Evolutionary conservation across 2,888 invertebrate genomes (phyloP).

Genomic region (Folsomia manolachei): DNA sequence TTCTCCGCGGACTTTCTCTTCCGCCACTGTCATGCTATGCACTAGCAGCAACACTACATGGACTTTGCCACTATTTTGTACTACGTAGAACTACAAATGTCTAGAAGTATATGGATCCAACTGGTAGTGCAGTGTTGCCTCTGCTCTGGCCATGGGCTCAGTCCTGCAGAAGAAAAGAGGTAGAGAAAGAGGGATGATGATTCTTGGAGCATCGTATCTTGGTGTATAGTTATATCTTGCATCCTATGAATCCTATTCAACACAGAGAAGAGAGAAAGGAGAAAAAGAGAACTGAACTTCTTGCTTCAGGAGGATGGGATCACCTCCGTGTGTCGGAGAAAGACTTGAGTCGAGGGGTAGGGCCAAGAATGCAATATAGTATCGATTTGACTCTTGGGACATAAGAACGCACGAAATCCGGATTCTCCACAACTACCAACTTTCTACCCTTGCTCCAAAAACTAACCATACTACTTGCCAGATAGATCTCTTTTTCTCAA

Average conservation of each 20-base stretch:
- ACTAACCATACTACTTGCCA: too few species aligned
- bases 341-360: constrained; percentile 24
- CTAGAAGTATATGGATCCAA: background rate
- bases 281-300: constrained; percentile 17
- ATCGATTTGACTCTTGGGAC: constrained; percentile 51
- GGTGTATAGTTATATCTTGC: too few species aligned
- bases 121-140: background rate
- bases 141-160: background rate
- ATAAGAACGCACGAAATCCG: constrained; percentile 48
- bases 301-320: background rate
- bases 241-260: too few species aligned
- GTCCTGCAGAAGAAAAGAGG: background rate
- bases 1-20: constrained; percentile 10
- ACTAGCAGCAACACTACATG: background rate
- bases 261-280: background rate
- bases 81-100: too few species aligned
- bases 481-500: constrained; percentile 26
- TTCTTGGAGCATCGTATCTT: too few species aligned
- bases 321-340: constrained; percentile 1
- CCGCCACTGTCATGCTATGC: background rate
- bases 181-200: background rate
- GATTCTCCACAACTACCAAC: constrained; percentile 34
- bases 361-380: constrained; percentile 49
- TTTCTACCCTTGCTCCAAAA: background rate
- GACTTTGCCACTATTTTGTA: background rate